phyloP scores from a whole-genome alignment of 2,797 vertebrate species.

The Smutsia temminckii region DNA sequence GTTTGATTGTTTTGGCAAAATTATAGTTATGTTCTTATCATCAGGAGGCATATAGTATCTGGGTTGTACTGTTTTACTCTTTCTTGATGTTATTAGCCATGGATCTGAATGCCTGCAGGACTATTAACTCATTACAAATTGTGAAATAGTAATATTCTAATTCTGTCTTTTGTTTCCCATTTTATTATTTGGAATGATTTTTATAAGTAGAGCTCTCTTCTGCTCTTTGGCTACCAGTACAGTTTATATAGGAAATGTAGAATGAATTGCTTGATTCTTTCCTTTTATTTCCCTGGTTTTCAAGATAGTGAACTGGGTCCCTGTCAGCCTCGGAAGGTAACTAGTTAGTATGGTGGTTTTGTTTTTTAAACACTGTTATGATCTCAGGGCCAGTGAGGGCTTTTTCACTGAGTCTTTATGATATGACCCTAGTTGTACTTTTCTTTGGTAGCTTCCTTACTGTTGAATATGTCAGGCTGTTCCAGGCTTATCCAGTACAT shows the following conservation, averaged over 20 bases:
- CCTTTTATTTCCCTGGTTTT: neutral
- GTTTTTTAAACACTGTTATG: neutral
- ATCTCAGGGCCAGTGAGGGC: neutral
- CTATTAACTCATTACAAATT: neutral
- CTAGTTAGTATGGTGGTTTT: neutral
- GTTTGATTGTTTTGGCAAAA: conserved; percentile 23
- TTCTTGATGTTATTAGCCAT: neutral
- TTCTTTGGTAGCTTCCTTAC: neutral
- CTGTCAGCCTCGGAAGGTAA: neutral
- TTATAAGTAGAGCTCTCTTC: neutral
- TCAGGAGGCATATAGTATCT: neutral
- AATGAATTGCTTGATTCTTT: neutral
- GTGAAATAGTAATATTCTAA: neutral
- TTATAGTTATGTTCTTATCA: neutral
- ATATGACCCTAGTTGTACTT: neutral
- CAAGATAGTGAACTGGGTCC: neutral
- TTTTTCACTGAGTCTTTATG: neutral
- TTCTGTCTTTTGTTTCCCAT: neutral
- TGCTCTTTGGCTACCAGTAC: neutral
- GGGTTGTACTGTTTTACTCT: conserved; percentile 13
- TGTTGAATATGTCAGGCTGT: neutral
- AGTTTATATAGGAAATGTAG: conserved; percentile 4
- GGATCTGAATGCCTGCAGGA: neutral
- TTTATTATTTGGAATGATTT: conserved; percentile 9
- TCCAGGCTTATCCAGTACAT: neutral